Base-by-base conservation (phyloP, 2,888 invertebrate species). In the Lasioglossum leucozonium region DNA sequence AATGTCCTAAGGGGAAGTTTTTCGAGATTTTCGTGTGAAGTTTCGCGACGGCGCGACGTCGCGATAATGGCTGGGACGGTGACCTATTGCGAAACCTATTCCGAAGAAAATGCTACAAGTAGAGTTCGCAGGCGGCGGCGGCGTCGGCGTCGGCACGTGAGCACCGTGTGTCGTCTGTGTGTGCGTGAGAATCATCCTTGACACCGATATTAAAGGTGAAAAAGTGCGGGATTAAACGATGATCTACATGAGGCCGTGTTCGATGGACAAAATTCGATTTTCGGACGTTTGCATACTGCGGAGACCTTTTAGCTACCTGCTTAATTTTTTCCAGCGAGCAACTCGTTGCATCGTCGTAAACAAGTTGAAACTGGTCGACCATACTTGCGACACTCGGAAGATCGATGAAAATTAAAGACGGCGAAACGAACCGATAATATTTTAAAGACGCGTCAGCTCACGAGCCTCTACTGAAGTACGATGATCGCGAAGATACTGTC, bases 61-160 rank as follows among this genome's bases (percentile, higher is more conserved):
- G 16, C 30, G 8, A 37, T 55, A 13, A 40, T 26, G 69, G 44
- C 30, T 47, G 67, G 81, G 80, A 86, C 88, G 90, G 86, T 90
- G 93, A 94, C 94, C 94, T 94, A 94, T 94, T 94, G 91, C 92
- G 92, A 92, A 93, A 93, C 85, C 58, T 62, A 62, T 62, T 26
- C 58, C 87, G 83, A 92, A 92, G 92, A 92, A 93, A 93, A 93
- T 92, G 91, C 85, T 91, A 86, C 83, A 85, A 78, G 87, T 81
- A 77, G 89, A 93, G 91, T 89, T 92, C 90, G 75, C 85, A 82
- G 85, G 83, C 82, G 72, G 44, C 42, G 42, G 42, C 42, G 42
- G 42, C 44, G 44, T 1, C 34, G 34, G 34, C 34, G 34, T 34
- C 34, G 34, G 76, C 84, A 83, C 79, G 86, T 88, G 87, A 79